Conservation (phyloP, 23 tunicate genomes). For the Diplosoma virens region DNA sequence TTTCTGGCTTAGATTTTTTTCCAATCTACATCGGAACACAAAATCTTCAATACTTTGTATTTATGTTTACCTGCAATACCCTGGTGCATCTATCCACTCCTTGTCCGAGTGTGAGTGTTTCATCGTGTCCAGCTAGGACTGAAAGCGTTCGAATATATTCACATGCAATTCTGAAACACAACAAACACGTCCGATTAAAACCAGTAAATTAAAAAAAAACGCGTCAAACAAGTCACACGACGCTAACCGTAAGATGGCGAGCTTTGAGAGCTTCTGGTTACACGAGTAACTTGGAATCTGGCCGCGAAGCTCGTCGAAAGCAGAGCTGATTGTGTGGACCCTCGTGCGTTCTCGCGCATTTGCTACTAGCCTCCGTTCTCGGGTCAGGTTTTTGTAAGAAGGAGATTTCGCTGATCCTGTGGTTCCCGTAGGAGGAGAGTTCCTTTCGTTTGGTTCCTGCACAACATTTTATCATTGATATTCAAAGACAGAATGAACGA, state of each 20-base stretch:
- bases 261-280: constrained; percentile 97
- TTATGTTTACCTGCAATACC: constrained; percentile 86
- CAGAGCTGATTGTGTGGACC: constrained; percentile 99
- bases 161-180: constrained; percentile 82
- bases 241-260: constrained; percentile 88
- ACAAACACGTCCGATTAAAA: neutral
- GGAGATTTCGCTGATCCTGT: constrained; percentile 4
- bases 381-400: constrained; percentile 85
- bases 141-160: constrained; percentile 92
- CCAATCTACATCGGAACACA: no score
- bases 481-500: no score
- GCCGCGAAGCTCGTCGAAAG: constrained; percentile 89
- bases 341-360: constrained; percentile 98
- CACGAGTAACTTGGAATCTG: constrained; percentile 98
- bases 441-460: no score
- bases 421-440: neutral
- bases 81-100: constrained; percentile 94
- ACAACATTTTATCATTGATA: no score
- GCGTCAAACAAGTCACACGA: no score
- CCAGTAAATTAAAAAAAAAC: no score
- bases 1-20: no score
- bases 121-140: constrained; percentile 78
- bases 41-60: no score
- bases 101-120: constrained; percentile 57
- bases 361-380: constrained; percentile 93